Evolutionary conservation across 2,113 vertebrate species (phyloP).

Genomic region (Thamnophis sirtalis): DNA sequence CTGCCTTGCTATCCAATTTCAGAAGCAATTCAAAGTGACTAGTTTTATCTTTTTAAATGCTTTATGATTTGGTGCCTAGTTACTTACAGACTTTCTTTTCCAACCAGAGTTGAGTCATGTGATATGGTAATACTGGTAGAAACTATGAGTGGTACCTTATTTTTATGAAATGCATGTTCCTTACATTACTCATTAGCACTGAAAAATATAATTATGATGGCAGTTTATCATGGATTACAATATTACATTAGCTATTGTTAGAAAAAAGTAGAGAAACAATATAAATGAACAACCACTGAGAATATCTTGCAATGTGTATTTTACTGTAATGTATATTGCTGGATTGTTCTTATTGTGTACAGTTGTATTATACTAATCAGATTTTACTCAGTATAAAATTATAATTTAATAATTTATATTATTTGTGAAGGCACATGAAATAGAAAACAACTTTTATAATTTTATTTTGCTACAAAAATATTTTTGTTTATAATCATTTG

Average conservation of each 20-base stretch:
- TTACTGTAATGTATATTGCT: not conserved
- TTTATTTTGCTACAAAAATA: slow-evolving; percentile 11
- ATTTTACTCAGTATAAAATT: slow-evolving; percentile 51
- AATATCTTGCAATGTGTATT: not conserved
- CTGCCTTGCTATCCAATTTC: not conserved
- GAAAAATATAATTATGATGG: not conserved
- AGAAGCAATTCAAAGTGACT: not conserved
- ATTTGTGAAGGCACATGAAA: slow-evolving; percentile 67
- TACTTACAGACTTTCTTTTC: not conserved
- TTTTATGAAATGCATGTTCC: not conserved
- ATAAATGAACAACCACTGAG: not conserved
- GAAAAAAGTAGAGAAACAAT: not conserved
- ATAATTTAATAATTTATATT: slow-evolving; percentile 33
- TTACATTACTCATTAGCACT: not conserved
- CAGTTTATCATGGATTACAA: not conserved
- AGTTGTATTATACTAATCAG: slow-evolving; percentile 16
- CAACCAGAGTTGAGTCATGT: not conserved
- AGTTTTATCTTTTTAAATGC: not conserved
- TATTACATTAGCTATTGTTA: not conserved
- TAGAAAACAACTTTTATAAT: slow-evolving; percentile 15
- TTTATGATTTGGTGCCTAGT: not conserved
- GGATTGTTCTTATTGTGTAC: slow-evolving; percentile 1
- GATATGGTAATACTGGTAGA: not conserved
- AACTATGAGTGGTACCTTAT: not conserved
- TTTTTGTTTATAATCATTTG: slow-evolving; percentile 46